These are phyloP conservation scores for Melolontha melolontha DNA, from an alignment of 2,888 invertebrate species.

Conservation along the genomic window DNA sequence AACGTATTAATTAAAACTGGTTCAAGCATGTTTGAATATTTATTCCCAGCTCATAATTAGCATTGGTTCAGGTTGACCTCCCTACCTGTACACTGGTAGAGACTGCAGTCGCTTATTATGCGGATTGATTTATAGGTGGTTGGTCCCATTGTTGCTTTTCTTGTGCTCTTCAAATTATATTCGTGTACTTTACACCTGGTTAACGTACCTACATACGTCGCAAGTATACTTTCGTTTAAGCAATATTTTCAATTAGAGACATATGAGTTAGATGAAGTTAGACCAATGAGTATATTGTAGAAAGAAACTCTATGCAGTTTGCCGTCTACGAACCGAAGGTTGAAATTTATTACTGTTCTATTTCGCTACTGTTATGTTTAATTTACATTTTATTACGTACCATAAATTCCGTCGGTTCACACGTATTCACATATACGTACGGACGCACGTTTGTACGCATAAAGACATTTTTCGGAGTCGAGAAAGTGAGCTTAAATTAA, in stretches of 20 bases:
- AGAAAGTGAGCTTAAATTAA: constrained; percentile 8
- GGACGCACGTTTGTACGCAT: not conserved
- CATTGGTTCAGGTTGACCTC: constrained; percentile 48
- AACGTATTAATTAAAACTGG: constrained; percentile 54
- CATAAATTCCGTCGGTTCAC: constrained; percentile 28
- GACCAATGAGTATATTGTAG: not conserved
- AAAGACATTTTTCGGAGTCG: constrained; percentile 12
- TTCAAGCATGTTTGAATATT: constrained; percentile 46
- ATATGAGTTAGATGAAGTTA: not conserved
- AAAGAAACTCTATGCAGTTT: constrained; percentile 19
- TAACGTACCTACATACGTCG: constrained; percentile 40
- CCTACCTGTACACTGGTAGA: constrained; percentile 40
- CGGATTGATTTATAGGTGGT: constrained; percentile 50
- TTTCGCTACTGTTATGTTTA: constrained; percentile 43
- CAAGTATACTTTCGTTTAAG: constrained; percentile 10
- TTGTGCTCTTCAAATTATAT: constrained; percentile 30
- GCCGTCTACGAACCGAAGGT: constrained; percentile 18
- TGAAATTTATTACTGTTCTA: constrained; percentile 43
- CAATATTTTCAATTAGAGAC: constrained; percentile 6
- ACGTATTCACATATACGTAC: constrained; percentile 10
- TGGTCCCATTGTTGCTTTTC: constrained; percentile 46
- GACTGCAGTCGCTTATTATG: constrained; percentile 48
- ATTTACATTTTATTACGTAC: constrained; percentile 38
- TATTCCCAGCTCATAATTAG: constrained; percentile 49
- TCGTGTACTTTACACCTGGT: constrained; percentile 50